Conservation (phyloP, 2,797 vertebrate genomes). For the Petrocephalus schoutedeni region DNA sequence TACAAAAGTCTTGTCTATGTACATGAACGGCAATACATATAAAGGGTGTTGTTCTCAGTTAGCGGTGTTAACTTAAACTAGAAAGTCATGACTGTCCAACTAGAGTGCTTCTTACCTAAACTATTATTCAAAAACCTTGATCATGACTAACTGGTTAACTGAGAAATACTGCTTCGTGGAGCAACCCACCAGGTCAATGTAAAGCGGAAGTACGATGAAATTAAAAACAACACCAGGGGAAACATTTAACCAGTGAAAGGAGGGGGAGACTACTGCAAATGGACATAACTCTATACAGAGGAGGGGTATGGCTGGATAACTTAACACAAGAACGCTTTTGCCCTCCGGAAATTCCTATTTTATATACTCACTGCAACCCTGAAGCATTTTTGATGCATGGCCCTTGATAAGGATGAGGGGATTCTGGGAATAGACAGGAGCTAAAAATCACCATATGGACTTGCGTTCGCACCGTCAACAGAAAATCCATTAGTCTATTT, state of each 20-base stretch:
- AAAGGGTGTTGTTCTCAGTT: background rate
- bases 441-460: slow-evolving; percentile 48
- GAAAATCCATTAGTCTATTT: background rate
- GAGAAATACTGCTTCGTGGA: no score
- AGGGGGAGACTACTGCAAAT: background rate
- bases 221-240: background rate
- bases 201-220: background rate
- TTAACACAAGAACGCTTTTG: slow-evolving; percentile 41
- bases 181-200: no score
- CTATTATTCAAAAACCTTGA: no score
- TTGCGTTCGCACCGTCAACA: background rate
- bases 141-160: no score
- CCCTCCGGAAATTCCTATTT: slow-evolving; percentile 49
- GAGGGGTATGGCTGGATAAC: background rate
- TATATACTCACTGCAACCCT: slow-evolving; percentile 46
- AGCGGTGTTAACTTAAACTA: background rate
- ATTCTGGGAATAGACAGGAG: slow-evolving; percentile 41
- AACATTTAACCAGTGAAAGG: background rate
- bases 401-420: slow-evolving; percentile 44
- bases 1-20: background rate
- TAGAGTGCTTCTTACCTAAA: no score
- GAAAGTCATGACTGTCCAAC: background rate
- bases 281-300: background rate
- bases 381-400: slow-evolving; percentile 44
- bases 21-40: background rate